These are phyloP conservation scores for Phoeniculus purpureus DNA, from an alignment of 2,797 vertebrate species.

Conservation along the genomic window DNA sequence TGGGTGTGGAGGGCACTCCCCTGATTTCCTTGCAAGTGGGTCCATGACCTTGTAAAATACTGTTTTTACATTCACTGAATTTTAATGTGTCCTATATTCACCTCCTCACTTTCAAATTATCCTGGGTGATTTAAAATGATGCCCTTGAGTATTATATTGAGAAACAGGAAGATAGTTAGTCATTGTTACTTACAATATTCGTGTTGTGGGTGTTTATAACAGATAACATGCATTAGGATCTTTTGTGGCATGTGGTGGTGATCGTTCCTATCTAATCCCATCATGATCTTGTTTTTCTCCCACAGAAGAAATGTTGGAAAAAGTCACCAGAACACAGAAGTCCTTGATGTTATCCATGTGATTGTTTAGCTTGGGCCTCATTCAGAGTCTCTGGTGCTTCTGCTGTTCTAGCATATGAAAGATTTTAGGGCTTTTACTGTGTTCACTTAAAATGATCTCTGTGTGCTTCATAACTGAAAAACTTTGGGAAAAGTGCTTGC, in stretches of 20 bases:
- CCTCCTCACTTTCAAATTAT: neutral
- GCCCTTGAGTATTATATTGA: conserved; percentile 33
- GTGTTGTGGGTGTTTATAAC: neutral
- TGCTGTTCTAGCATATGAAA: neutral
- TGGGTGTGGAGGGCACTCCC: neutral
- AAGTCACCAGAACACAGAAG: neutral
- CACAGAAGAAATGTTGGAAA: neutral
- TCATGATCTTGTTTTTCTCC: neutral
- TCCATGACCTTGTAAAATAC: neutral
- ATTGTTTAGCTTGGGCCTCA: neutral
- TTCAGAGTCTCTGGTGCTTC: neutral
- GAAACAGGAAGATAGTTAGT: neutral
- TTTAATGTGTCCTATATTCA: conserved; percentile 14
- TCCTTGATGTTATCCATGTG: neutral
- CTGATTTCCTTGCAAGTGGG: neutral
- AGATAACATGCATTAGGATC: neutral
- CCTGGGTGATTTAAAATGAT: neutral
- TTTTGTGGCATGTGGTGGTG: neutral
- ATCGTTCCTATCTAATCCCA: neutral
- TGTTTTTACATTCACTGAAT: neutral
- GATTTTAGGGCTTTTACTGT: neutral
- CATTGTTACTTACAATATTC: neutral
- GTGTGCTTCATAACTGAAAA: neutral
- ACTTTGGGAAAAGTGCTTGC: neutral
- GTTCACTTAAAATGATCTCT: neutral